Evolutionary conservation across 1,140 invertebrate species (phyloP).

Genomic region (Megathymus violae): DNA sequence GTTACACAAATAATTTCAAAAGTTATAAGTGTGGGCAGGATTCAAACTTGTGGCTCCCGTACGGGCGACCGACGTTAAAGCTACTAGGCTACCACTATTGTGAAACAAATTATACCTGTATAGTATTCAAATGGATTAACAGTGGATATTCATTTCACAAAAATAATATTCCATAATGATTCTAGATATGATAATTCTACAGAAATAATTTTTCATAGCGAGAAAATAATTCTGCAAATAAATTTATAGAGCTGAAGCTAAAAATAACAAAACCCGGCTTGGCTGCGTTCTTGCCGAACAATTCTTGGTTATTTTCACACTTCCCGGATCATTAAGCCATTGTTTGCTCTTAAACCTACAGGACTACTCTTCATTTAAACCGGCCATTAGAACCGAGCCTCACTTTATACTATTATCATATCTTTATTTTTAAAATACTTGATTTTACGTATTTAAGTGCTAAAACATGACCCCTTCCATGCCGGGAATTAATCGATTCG

Average conservation of each 20-base stretch:
- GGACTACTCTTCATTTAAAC: constrained; percentile 26
- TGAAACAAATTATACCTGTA: no score
- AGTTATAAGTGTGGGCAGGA: no score
- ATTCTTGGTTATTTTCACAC: constrained; percentile 36
- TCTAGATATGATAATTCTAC: neutral
- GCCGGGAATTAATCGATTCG: constrained; percentile 21
- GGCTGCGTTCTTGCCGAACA: constrained; percentile 30
- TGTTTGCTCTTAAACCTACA: constrained; percentile 28
- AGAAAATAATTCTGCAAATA: constrained; percentile 27
- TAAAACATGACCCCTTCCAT: no score
- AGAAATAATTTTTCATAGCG: constrained; percentile 17
- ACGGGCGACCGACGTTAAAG: no score
- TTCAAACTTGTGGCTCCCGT: no score
- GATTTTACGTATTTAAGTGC: no score
- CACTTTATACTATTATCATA: constrained; percentile 3
- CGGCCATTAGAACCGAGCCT: constrained; percentile 6
- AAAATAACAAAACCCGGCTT: constrained; percentile 35
- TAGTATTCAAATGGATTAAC: no score
- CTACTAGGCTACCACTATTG: no score
- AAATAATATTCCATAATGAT: no score
- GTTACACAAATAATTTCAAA: no score
- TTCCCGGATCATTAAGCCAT: constrained; percentile 34
- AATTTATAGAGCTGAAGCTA: constrained; percentile 34
- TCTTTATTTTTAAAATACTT: neutral
- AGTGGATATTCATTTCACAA: no score